Base-by-base conservation (phyloP, 2,888 invertebrate species). In the Dendrolimus pini region DNA sequence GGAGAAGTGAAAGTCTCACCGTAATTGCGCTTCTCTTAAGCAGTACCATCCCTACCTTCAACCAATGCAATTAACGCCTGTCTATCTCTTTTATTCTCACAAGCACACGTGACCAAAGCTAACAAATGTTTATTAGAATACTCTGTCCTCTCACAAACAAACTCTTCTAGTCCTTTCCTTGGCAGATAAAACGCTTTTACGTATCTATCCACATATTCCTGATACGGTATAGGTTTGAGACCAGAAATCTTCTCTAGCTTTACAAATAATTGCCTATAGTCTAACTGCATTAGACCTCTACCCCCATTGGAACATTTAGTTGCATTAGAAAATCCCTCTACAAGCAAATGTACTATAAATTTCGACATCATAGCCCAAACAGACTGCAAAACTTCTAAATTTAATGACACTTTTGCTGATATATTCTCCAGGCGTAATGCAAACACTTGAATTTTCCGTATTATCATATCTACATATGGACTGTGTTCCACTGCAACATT, bases 131-230 rank as follows among this genome's bases (percentile, higher is more conserved):
- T 97, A 54, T 93, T 91, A 0, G 97, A 96, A 88, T 99, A 99
- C 80, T 98, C 97, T 61, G 93, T 93, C 77, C 97, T 96, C 53
- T 96, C 95, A 65, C 93, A 93, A 8, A 99, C 93, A 94, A 99
- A 99, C 56, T 94, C 93, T 78, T 99, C 98, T 53, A 99, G 90
- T 58, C 95, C 95, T 61, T 93, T 93, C 71, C 98, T 95, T 0
- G 98, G 97, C 66, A 98, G 92, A 88, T 99, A 99, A 80, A 96
- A 99, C 0, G 99, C 98, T 80, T 99, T 99, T 0, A 99, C 96
- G 77, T 98, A 99, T 58, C 93, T 93, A 83, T 99, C 99, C 0
- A 99, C 98, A 72, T 96, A 97, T 58, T 96, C 95, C 64, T 95
- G 94, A 73, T 96, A 96, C 0, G 98, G 97, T 13, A 97, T 92